Conservation (phyloP, 2,888 invertebrate species). For the Seladonia tumulorum region DNA sequence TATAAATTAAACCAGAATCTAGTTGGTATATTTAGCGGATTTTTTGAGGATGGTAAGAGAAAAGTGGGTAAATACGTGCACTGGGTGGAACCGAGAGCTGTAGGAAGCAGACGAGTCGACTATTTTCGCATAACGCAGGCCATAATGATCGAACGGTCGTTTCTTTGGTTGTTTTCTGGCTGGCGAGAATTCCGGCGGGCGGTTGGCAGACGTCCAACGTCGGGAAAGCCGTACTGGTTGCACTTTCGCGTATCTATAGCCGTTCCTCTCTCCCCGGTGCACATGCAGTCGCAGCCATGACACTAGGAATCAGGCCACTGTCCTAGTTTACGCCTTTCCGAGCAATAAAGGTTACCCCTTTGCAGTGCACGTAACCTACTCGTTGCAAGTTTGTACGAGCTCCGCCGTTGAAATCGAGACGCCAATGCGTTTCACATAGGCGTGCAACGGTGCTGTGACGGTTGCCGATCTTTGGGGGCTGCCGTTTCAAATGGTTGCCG, state of each 20-base stretch:
- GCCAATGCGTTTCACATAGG: neutral
- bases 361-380: conserved; percentile 63
- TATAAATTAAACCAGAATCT: neutral
- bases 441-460: neutral
- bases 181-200: conserved; percentile 48
- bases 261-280: conserved; percentile 69
- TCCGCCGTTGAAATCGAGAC: conserved; percentile 53
- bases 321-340: conserved; percentile 80
- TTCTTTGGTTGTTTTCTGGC: conserved; percentile 19
- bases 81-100: neutral
- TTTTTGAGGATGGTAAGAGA: neutral
- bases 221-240: conserved; percentile 60
- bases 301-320: conserved; percentile 82
- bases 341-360: conserved; percentile 75
- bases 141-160: conserved; percentile 47
- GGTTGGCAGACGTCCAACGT: conserved; percentile 73
- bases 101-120: conserved; percentile 39
- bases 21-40: neutral
- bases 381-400: conserved; percentile 59
- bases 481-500: neutral
- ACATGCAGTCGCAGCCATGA: conserved; percentile 80
- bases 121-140: conserved; percentile 22
- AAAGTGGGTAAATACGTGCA: neutral
- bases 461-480: conserved; percentile 23
- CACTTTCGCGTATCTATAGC: conserved; percentile 67